Percentiles rank a stretch among this genome's conserved stretches.
Conservation (phyloP, 2,888 invertebrate species). For the Phengaris arion region DNA sequence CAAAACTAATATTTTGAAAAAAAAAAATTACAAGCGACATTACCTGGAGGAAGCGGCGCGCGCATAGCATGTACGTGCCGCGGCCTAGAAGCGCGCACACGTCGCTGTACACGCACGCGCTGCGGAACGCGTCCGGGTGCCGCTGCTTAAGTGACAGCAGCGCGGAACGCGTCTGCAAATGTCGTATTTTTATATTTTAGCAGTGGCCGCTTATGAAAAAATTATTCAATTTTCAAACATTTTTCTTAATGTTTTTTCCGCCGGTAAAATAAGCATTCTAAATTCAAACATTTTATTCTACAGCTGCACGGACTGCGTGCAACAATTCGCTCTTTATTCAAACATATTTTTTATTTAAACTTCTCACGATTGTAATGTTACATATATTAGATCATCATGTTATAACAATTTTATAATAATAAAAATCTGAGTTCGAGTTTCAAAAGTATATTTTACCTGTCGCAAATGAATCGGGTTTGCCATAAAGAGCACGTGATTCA, state of each 20-base stretch:
- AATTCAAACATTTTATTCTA: no score
- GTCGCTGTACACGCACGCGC: slow-evolving; percentile 95
- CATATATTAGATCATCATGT: background rate
- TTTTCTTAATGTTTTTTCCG: no score
- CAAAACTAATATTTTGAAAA: no score
- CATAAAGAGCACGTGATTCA: slow-evolving; percentile 68
- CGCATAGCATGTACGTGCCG: slow-evolving; percentile 89
- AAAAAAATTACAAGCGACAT: slow-evolving; percentile 68
- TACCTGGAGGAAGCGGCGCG: slow-evolving; percentile 94
- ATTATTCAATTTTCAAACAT: no score
- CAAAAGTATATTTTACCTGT: slow-evolving; percentile 50
- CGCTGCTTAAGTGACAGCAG: slow-evolving; percentile 87
- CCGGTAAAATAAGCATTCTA: no score
- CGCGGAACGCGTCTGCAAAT: slow-evolving; percentile 86
- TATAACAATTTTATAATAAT: slow-evolving; percentile 17
- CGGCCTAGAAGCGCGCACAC: slow-evolving; percentile 88
- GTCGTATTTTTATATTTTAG: no score
- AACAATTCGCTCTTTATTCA: no score
- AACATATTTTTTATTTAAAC: no score
- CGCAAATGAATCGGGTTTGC: slow-evolving; percentile 68
- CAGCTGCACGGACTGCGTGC: no score
- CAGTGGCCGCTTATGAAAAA: no score
- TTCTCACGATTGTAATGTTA: no score
- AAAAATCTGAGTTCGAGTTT: background rate
- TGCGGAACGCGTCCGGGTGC: slow-evolving; percentile 86